A percentile compares a stretch with the other conserved stretches of the same genome.
Conservation (phyloP, 2,888 invertebrate species). For the Metacarcinus magister region DNA sequence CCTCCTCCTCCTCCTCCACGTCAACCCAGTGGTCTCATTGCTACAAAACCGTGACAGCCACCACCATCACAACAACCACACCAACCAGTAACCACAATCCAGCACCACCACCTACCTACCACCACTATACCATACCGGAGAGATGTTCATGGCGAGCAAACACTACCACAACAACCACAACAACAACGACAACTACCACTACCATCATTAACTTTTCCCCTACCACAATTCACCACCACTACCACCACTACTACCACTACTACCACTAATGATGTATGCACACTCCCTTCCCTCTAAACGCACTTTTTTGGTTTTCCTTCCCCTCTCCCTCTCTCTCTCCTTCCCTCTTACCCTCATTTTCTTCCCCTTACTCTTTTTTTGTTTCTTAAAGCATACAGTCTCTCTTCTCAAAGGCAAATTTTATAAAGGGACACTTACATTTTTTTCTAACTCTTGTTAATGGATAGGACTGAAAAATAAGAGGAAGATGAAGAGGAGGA, state of each 20-base stretch:
- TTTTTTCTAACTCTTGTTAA: background rate
- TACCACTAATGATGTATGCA: background rate
- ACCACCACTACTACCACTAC: background rate
- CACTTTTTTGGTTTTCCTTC: no score
- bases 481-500: background rate
- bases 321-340: background rate
- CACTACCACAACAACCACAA: background rate
- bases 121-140: no score
- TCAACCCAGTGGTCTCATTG: background rate
- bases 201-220: background rate
- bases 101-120: background rate
- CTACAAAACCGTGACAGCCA: background rate
- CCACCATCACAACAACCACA: background rate
- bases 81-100: background rate
- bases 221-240: background rate
- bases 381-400: background rate
- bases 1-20: background rate
- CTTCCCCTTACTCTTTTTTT: background rate
- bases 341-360: background rate
- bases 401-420: background rate
- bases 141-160: background rate
- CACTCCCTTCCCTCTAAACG: no score
- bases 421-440: background rate
- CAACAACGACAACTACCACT: background rate
- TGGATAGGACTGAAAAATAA: background rate